Evolutionary conservation across 2,797 vertebrate genomes (phyloP).

Genomic region (Menidia menidia): DNA sequence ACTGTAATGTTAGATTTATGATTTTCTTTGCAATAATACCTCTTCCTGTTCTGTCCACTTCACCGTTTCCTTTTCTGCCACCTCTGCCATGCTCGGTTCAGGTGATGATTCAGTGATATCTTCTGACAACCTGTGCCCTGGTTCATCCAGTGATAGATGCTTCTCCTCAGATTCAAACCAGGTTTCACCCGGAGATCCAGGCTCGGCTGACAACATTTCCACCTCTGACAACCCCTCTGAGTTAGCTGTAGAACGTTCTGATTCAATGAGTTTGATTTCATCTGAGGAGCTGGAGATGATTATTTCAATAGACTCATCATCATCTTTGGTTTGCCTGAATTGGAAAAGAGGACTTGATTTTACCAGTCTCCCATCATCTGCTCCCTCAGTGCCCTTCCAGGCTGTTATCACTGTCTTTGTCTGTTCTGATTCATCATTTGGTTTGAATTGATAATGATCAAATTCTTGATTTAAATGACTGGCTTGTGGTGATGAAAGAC

Average conservation of each 20-base stretch:
- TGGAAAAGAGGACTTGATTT: background rate
- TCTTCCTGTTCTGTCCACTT: slow-evolving; percentile 28
- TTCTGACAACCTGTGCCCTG: slow-evolving; percentile 4
- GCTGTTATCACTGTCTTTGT: slow-evolving; percentile 5
- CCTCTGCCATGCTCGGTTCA: slow-evolving; percentile 6
- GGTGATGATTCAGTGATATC: background rate
- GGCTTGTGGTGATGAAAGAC: background rate
- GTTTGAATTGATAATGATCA: slow-evolving; percentile 1
- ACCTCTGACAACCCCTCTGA: slow-evolving; percentile 9
- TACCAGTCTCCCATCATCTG: slow-evolving; percentile 1
- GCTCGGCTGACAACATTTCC: background rate
- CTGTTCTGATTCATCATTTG: slow-evolving; percentile 1
- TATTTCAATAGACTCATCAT: slow-evolving; percentile 13
- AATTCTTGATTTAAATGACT: slow-evolving; percentile 12
- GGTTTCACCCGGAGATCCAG: background rate
- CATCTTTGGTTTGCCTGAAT: background rate
- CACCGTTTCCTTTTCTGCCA: background rate
- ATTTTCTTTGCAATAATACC: slow-evolving; percentile 44
- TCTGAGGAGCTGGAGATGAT: background rate
- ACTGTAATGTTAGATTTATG: background rate
- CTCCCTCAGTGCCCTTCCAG: slow-evolving; percentile 23
- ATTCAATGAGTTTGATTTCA: slow-evolving; percentile 11
- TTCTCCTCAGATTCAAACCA: slow-evolving; percentile 6
- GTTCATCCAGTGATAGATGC: slow-evolving; percentile 19
- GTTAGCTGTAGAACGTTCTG: background rate